Evolutionary conservation across 2,888 invertebrate genomes (phyloP), one percentile per base, ranked within the genome.

Genomic region (Clitarchus hookeri): DNA sequence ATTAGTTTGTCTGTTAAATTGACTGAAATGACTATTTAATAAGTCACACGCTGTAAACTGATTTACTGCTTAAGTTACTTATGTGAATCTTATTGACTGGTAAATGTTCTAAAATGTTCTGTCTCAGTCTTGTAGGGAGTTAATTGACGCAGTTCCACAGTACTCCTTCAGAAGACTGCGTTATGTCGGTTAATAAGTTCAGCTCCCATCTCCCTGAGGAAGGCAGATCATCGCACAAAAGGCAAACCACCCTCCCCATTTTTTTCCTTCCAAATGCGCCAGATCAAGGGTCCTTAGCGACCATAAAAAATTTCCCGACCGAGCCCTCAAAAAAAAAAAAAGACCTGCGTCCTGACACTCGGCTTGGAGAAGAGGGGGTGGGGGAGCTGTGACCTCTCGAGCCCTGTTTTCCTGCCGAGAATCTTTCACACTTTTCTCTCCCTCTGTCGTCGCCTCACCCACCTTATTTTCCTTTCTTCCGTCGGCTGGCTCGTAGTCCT

Each of bases 341-440:
- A n/a, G 65, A 65, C 65, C 11, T 23, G 65, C 65, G 19, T 23
- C 65, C 16, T 65, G 65, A 65, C 65, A 65, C 65, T 65, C 16
- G 3, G 65, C n/a, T 16, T 65, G 19, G n/a, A n/a, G n/a, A n/a
- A n/a, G n/a, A n/a, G n/a, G n/a, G n/a, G n/a, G 65, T 23, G 65
- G 65, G n/a, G 65, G 8, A 65, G n/a, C 65, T 65, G 65, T 65
- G 65, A 65, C 65, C 65, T 65, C 65, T 65, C 65, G 3, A 65
- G 65, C 8, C n/a, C 65, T 65, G 65, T 65, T 65, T 65, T 65
- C 65, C 65, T 65, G 65, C 65, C 65, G 65, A 65, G 65, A 65
- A 79, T 79, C 84, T 86, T 84, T 83, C 83, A 84, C 84, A 83
- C 78, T 86, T 86, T 84, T 84, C 84, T 84, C 84, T 84, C 84